Base-by-base conservation (phyloP, 1,140 invertebrate genomes). In the Orchestia grillus region DNA sequence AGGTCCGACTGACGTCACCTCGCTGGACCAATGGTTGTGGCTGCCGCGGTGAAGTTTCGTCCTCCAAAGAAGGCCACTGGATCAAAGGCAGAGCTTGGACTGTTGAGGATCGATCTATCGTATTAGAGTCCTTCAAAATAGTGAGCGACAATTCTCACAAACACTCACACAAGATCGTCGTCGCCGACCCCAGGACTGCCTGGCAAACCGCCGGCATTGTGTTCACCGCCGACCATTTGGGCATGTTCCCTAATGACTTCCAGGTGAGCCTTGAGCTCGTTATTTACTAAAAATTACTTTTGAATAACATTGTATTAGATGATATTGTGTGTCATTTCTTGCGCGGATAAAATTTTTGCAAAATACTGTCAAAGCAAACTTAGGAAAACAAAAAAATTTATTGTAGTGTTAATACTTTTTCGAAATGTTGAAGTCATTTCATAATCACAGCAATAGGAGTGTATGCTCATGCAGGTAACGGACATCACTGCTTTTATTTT, bases 151-250 rank as follows among this genome's bases (percentile, higher is more conserved):
- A 44, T 44, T 94, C 92, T 40, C 44, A 94, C 92, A 94, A 94
- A 47, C 43, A 44, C 11, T 94, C 92, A 19, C 92, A 94, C 92
- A 94, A 94, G 92, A 44, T 94, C 44, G 44, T 94, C 11, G 16
- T 94, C 44, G 43, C 44, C 1, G 92, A 94, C 47, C 92, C 92
- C 6, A 94, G 43, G 44, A 45, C 43, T 6, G 0, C 36, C 36
- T 94, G 92, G 92, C 92, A 44, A 11, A n/a, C 92, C 1, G 43
- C 44, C 41, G 44, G 92, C 1, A 36, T 94, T 19, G 44, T n/a
- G 41, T 45, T 94, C 92, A 94, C 92, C 8, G 92, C 44, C 6
- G 92, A 94, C 44, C 92, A 94, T 94, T 40, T 94, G 41, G 92
- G 92, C 43, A 40, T 15, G 40, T 94, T 94, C 40, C 92, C 92